Evolutionary conservation across 92 coral and sea anemone genomes (phyloP).

Genomic region (Parazoanthus swiftii): DNA sequence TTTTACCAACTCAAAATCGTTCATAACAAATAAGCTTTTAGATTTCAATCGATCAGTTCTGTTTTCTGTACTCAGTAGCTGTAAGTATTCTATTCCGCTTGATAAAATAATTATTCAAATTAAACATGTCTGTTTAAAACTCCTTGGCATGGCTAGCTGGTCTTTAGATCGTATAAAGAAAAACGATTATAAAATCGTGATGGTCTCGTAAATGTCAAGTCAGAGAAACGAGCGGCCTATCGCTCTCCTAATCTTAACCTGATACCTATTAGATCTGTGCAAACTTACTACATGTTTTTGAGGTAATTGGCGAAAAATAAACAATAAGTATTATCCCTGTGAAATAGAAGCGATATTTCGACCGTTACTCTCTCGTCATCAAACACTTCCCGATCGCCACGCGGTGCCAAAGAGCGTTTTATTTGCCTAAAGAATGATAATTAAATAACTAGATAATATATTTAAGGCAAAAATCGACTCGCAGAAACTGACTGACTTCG

Average conservation of each 20-base stretch:
- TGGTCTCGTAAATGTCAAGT: too few species aligned
- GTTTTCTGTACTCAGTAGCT: not conserved
- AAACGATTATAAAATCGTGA: too few species aligned
- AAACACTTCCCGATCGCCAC: not conserved
- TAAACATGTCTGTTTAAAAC: too few species aligned
- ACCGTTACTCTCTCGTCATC: not conserved
- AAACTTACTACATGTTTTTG: too few species aligned
- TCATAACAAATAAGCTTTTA: not conserved
- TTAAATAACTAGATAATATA: too few species aligned
- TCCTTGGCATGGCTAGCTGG: too few species aligned
- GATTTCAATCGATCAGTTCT: slow-evolving; percentile 1
- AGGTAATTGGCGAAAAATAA: not conserved
- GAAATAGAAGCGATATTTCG: not conserved
- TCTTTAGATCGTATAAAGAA: too few species aligned
- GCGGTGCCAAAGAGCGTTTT: not conserved
- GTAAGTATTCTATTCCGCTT: not conserved
- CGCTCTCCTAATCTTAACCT: too few species aligned
- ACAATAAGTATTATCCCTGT: not conserved
- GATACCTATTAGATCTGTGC: too few species aligned
- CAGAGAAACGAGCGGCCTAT: too few species aligned
- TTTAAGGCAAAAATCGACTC: not conserved
- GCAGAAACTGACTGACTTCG: not conserved
- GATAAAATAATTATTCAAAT: too few species aligned
- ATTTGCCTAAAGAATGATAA: not conserved
- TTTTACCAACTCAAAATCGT: not conserved